Evolutionary conservation across 2,888 invertebrate genomes (phyloP), one percentile per base, ranked within the genome.

Genomic region (Dryobota labecula): DNA sequence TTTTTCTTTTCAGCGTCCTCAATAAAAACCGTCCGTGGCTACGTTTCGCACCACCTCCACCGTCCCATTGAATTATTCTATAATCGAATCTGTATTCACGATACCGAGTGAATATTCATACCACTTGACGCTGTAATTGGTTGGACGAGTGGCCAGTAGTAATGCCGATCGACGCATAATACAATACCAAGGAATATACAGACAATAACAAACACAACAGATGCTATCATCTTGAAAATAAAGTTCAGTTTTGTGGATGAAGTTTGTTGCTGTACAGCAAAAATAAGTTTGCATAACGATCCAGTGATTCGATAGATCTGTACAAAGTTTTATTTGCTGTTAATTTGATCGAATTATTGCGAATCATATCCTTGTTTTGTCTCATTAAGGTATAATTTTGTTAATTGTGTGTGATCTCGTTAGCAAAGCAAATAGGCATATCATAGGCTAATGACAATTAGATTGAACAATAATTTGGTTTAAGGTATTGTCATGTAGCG

Each of bases 41-140:
- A 64, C 70, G 38, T 70, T 65, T 70, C 57, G 33, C 60, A 63
- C 57, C 64, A 64, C 71, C 33, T 68, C 65, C 62, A 47, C 30
- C 75, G 36, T 66, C 64, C 77, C 79, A 87, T 87, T 84, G 87
- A 89, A 89, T 90, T 89, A 90, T 88, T 85, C 86, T 85, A 90
- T 92, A 92, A 92, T 92, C 91, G 90, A 91, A 89, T 93, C 88
- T 84, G 90, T 88, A 89, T 91, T 90, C 90, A 86, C 91, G 90
- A 90, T 90, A 87, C 80, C 88, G 88, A 90, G 88, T 92, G 92
- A 93, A 94, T 94, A 93, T 94, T 94, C 93, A 93, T 91, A 89
- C 89, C 89, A 90, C 91, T 93, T 91, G 89, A 90, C 84, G 88
- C 88, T 86, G 90, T 93, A 94, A 94, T 94, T 94, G 92, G 91